Base-by-base conservation (phyloP, 2,797 vertebrate species). In the Betta splendens region DNA sequence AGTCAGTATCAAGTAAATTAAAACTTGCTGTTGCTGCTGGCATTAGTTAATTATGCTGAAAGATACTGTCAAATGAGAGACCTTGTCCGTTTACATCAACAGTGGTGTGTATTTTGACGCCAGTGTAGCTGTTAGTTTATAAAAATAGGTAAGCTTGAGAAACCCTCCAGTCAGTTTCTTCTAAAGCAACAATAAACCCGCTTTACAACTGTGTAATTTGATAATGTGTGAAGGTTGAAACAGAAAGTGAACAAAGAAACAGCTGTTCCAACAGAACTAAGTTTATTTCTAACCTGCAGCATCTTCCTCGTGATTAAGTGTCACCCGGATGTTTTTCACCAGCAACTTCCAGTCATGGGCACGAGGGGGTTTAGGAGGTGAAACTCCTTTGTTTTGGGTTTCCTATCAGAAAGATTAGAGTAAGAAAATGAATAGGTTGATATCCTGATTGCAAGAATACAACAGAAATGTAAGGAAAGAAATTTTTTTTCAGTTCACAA, bases 301-400 rank as follows among this genome's bases (percentile, higher is more conserved):
- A 64, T 81, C 77, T 5, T 79, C 82, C 64, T 89, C 88, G 4
- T 69, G 57, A 6, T 72, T 79, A 57, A 91, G 81, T 2, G 87
- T 87, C 73, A 87, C 93, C 0, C 72, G 49, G 50, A 96, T 89
- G 72, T 94, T 96, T 89, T 93, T 96, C 77, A 99, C 94, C 76
- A 95, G 89, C 28, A 99, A 88, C 77, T 94, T 98, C 83, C 96
- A 94, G 20, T 98, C 95, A 0, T 98, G 97, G 54, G 94, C 96
- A 1, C 96, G 89, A 0, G 97, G 97, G 10, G 97, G 97, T 75
- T 98, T 98, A 0, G 95, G 97, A 0, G 97, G 97, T 17, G 94
- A 98, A 26, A 88, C 48, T 51, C 90, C 81, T 84, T 70, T 54
- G 64, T 45, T 88, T 58, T 80, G 86, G 1, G 83, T 72, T 38